phyloP scores from a whole-genome alignment of 2,888 invertebrate species.

The Ligdia adustata region DNA sequence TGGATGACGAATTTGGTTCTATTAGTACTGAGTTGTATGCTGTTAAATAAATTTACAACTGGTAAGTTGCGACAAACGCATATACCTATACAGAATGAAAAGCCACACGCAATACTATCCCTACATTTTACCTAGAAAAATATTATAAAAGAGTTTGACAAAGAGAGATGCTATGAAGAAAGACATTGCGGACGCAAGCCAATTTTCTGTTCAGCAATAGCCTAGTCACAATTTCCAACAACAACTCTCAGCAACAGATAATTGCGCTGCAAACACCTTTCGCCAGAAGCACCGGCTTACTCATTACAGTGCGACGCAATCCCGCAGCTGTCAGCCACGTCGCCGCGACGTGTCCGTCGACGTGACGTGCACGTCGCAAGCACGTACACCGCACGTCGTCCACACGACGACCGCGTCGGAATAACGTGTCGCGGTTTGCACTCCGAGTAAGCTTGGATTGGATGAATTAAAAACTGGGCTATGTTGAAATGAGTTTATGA shows the following conservation, averaged over 20 bases:
- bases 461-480: conserved; percentile 31
- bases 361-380: background rate
- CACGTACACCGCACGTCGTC: conserved; percentile 27
- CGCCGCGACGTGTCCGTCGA: conserved; percentile 28
- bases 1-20: too few relatives aligned
- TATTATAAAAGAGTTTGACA: too few relatives aligned
- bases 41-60: too few relatives aligned
- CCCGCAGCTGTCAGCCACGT: conserved; percentile 36
- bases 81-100: too few relatives aligned
- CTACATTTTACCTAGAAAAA: too few relatives aligned
- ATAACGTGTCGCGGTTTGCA: conserved; percentile 35
- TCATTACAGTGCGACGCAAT: conserved; percentile 30
- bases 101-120: too few relatives aligned
- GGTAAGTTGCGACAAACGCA: too few relatives aligned
- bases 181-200: too few relatives aligned
- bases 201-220: background rate
- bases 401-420: conserved; percentile 31
- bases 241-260: background rate
- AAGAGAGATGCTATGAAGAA: too few relatives aligned
- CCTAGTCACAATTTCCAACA: background rate
- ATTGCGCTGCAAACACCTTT: background rate
- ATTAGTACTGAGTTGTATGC: too few relatives aligned
- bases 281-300: conserved; percentile 1
- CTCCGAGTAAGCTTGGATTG: conserved; percentile 23
- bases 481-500: conserved; percentile 4